Base-by-base conservation (phyloP, 2,888 invertebrate genomes). In the Andrena flavipes region DNA sequence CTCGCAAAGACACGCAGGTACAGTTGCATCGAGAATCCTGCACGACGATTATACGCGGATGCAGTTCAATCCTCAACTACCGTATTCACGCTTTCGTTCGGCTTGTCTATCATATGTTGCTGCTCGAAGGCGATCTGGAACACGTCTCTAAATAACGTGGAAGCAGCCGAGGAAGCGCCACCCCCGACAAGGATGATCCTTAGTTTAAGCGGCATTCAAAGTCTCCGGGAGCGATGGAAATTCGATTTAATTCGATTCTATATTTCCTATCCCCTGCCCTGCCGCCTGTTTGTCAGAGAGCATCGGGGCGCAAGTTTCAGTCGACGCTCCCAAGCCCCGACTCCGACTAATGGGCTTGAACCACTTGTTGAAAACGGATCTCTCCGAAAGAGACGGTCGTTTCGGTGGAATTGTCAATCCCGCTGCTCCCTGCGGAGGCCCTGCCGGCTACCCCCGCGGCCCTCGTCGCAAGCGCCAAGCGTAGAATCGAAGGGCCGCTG, bases 301-400 rank as follows among this genome's bases (percentile, higher is more conserved):
- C 26, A 56, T 23, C 56, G 56, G 23, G 56, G 23, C 42, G 65
- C 49, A 23, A 54, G 78, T 77, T 75, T 80, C 65, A 73, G 81
- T 81, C 72, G 29, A 80, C 78, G 75, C 67, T 73, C 51, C 75
- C 68, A 2, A 42, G 60, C 13, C 65, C 59, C 72, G 80, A 49
- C 73, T 35, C 6, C 67, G 74, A 80, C 79, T 85, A 90, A 90
- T 88, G 84, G 87, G 10, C 68, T 78, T 62, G 73, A 88, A 88
- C 88, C 88, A 90, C 90, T 90, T 90, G 90, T 90, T 90, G 89
- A 88, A 84, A 89, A 78, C 77, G 70, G 75, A 85, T 85, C 62
- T 59, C 62, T 42, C 8, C 20, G 68, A 68, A 81, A 71, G 6
- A 16, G n/a, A 30, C 42, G 42, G 30, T 29, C n/a, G 56, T 62